Base-by-base conservation (phyloP, 2,888 invertebrate species). In the Leucoma salicis region DNA sequence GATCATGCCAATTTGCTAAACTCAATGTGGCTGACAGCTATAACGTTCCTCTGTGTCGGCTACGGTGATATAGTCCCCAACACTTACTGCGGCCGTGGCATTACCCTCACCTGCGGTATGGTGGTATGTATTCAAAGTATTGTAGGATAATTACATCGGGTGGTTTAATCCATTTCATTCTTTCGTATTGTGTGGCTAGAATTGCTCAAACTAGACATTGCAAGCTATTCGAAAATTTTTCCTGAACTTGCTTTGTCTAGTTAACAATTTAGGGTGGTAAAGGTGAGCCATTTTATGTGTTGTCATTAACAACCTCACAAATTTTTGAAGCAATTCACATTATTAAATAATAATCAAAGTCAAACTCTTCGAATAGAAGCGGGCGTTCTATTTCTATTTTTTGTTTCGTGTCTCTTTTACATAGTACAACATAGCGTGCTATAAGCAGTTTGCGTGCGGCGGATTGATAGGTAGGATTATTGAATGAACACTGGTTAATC, bases 1-100 rank as follows among this genome's bases (percentile, higher is more conserved):
- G 97, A 97, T 91, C 98, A 99, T 92, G 97, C 97, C 83, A 99
- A 99, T 93, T 95, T 99, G 86, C 94, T 97, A 90, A 99, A 99
- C 92, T 97, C 99, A 83, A 98, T 99, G 97, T 99, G 99, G 99
- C 95, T 99, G 91, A 99, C 99, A 82, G 98, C 99, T 89, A 99
- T 99, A 88, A 99, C 99, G 74, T 99, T 99, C 93, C 95, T 99
- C 82, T 98, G 99, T 92, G 98, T 99, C 76, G 99, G 99, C 83
- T 99, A 99, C 91, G 99, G 99, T 70, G 99, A 98, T 92, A 98
- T 99, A 80, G 99, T 99, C 78, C 99, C 99, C 82, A 99, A 99
- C 92, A 99, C 99, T 63, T 99, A 99, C 92, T 99, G 99, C 92
- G 99, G 99, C 78, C 93, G 99, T 82, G 98, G 97, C 78, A 98